These are phyloP conservation scores for Scartelaos histophorus DNA, from an alignment of 2,113 vertebrate species.

Conservation along the genomic window DNA sequence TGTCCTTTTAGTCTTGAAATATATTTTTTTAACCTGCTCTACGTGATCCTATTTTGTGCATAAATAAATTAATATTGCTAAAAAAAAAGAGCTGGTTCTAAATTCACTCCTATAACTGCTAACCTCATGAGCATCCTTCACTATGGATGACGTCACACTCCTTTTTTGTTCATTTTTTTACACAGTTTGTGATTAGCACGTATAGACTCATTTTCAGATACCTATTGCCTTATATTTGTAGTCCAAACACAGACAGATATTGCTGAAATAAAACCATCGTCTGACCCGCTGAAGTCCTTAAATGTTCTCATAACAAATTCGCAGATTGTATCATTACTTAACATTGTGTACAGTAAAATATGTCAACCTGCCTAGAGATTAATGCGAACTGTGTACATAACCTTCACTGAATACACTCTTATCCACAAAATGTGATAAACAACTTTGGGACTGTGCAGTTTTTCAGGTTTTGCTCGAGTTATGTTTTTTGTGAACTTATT, in stretches of 20 bases:
- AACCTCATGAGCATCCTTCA: too few relatives aligned
- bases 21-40: too few relatives aligned
- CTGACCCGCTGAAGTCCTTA: neutral
- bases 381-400: neutral
- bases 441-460: neutral
- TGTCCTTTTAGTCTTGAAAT: too few relatives aligned
- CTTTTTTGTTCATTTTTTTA: too few relatives aligned
- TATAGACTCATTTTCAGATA: neutral
- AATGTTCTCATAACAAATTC: conserved; percentile 12
- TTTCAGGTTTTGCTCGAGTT: neutral
- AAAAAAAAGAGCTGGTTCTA: too few relatives aligned
- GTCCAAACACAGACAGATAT: neutral
- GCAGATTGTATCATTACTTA: neutral
- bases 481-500: neutral
- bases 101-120: too few relatives aligned
- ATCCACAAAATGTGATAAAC: neutral
- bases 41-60: too few relatives aligned
- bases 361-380: neutral
- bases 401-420: neutral
- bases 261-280: neutral
- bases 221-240: neutral
- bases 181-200: too few relatives aligned
- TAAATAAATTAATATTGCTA: too few relatives aligned
- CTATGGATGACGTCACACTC: too few relatives aligned
- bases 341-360: neutral